Evolutionary conservation across 2,888 invertebrate species (phyloP), one percentile per base, ranked within the genome.

Genomic region (Aromia moschata): DNA sequence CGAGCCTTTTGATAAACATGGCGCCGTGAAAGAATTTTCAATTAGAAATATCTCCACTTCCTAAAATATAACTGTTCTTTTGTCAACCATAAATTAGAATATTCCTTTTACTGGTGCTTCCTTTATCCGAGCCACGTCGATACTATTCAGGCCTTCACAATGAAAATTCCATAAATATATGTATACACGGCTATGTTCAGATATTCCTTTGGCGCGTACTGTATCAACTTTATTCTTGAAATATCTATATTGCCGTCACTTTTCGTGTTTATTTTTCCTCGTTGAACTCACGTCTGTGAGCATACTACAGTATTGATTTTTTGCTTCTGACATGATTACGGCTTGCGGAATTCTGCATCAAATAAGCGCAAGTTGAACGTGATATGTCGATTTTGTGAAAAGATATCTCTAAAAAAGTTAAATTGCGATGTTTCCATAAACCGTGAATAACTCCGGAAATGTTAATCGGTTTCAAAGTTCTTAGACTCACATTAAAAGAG

Each of bases 131-230:
- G 31, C 45, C 33, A 31, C 12, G 17, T 17, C 33, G 17, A 47
- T 36, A 11, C 16, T 47, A 25, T 47, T 33, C 46, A 17, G 33
- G 16, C 16, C n/a, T 17, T 12, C 46, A 47, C 46, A 36, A 47
- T 47, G 33, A 47, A 47, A 33, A 36, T 17, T 47, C 31, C 36
- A 47, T 47, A 47, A 47, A 47, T 47, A 17, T 47, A 47, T 30
- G 25, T 25, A 20, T 45, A 46, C 33, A 41, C 41, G 18, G 41
- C 17, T 41, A 12, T 17, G 17, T 46, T 46, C 33, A 46, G 11
- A 16, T 47, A 47, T 47, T 33, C 46, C 46, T 36, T 47, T 47
- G 36, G 16, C 16, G 46, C 31, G n/a, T 18, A 47, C 16, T 47
- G 30, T 47, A 47, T 36, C 46, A 47, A n/a, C 9, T 47, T 33